A percentile compares a stretch with the other conserved stretches of the same genome.
Evolutionary conservation across 2,888 invertebrate genomes (phyloP).

Genomic region (Hesperia comma): DNA sequence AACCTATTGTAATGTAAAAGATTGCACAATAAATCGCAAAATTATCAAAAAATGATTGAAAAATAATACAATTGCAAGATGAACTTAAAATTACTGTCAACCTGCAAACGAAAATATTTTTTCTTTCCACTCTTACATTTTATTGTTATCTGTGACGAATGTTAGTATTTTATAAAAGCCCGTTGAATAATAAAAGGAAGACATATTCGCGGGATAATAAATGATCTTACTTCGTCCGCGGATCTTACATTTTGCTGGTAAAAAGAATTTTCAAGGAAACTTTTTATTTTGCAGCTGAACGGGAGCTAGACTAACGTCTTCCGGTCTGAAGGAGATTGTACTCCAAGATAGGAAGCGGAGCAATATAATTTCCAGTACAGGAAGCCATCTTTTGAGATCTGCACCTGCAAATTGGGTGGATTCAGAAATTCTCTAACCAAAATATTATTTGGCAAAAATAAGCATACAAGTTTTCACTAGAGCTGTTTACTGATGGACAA

Average conservation of each 20-base stretch:
- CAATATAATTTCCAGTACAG: conserved; percentile 34
- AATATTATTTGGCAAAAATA: neutral
- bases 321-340: conserved; percentile 31
- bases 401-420: conserved; percentile 35
- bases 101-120: neutral
- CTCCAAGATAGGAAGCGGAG: conserved; percentile 14
- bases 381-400: conserved; percentile 31
- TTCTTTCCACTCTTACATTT: neutral
- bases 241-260: conserved; percentile 24
- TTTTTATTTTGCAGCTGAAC: conserved; percentile 25
- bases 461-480: neutral
- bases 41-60: no score
- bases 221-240: conserved; percentile 23
- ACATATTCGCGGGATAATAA: conserved; percentile 29
- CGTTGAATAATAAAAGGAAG: conserved; percentile 16
- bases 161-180: conserved; percentile 5
- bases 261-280: conserved; percentile 23
- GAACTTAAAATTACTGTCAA: neutral
- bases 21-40: no score
- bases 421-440: conserved; percentile 2
- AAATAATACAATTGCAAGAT: no score
- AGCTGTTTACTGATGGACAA: no score
- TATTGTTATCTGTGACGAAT: neutral
- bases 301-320: conserved; percentile 30
- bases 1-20: no score